Evolutionary conservation across 1,140 invertebrate species (phyloP).

Genomic region (Tribolium castaneum): DNA sequence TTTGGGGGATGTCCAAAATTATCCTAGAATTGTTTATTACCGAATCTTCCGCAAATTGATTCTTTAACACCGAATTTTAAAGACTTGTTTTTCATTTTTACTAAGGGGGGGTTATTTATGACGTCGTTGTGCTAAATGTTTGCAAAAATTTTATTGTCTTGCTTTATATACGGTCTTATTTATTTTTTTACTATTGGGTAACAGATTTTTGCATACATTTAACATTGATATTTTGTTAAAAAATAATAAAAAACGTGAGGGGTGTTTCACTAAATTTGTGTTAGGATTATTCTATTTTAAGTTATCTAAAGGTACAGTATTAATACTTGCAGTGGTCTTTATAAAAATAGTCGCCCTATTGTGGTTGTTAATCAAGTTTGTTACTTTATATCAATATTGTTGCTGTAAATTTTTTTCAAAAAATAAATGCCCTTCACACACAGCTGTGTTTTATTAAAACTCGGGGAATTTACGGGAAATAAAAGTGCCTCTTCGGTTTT

Average conservation of each 20-base stretch:
- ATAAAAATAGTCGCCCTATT: not conserved
- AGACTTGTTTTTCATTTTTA: constrained; percentile 44
- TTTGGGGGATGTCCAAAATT: constrained; percentile 11
- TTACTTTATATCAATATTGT: constrained; percentile 15
- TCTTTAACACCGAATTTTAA: not conserved
- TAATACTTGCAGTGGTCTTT: not conserved
- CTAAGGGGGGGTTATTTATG: constrained; percentile 40
- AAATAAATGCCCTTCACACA: not conserved
- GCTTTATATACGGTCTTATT: constrained; percentile 38
- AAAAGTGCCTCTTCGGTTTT: not conserved
- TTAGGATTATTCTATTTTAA: constrained; percentile 16
- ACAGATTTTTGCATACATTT: constrained; percentile 48
- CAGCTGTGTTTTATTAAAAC: not conserved
- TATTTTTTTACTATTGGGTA: constrained; percentile 43
- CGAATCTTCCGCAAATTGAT: not conserved
- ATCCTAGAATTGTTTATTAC: not conserved
- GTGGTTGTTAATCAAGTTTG: constrained; percentile 32
- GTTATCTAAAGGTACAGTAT: not conserved
- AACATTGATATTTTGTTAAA: constrained; percentile 50
- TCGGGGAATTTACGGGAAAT: not conserved
- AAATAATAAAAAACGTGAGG: constrained; percentile 30
- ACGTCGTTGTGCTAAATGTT: constrained; percentile 44
- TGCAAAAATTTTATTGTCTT: constrained; percentile 42
- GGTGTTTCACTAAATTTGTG: not conserved
- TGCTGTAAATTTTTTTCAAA: not conserved